Conservation (phyloP, 2,888 invertebrate genomes). For the Tenthredo scrophulariae region DNA sequence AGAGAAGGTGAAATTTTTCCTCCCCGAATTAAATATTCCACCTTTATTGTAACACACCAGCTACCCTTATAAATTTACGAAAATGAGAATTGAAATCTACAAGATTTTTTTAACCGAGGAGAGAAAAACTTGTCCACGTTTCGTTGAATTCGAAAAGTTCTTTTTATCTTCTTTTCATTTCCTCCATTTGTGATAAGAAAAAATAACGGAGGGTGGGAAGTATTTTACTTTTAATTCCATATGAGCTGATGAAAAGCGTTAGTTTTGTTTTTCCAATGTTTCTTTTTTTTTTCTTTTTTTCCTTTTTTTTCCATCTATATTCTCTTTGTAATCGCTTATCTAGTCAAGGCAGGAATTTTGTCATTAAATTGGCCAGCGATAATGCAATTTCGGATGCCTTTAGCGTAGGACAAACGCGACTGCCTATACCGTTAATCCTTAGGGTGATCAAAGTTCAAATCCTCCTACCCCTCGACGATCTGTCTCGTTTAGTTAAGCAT, state of each 20-base stretch:
- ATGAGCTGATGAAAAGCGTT: no score
- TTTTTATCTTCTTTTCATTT: not conserved
- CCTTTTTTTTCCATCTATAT: not conserved
- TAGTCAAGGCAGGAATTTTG: not conserved
- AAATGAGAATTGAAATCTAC: not conserved
- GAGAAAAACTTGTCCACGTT: not conserved
- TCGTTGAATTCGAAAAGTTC: not conserved
- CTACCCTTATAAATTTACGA: not conserved
- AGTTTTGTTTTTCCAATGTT: no score
- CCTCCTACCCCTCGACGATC: not conserved
- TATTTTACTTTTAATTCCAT: no score
- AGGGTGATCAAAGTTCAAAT: slow-evolving; percentile 44
- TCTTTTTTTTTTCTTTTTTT: no score
- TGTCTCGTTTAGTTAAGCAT: slow-evolving; percentile 47
- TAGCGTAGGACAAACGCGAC: slow-evolving; percentile 29
- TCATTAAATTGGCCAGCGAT: slow-evolving; percentile 35
- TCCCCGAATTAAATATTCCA: no score
- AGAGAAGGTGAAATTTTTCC: not conserved
- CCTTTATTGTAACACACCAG: no score
- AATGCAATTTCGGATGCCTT: slow-evolving; percentile 44
- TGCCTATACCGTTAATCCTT: slow-evolving; percentile 23
- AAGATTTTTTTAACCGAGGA: not conserved
- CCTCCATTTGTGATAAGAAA: no score
- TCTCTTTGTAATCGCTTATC: no score
- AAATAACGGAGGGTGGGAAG: no score